A percentile compares a stretch with the other conserved stretches of the same genome.
These are phyloP conservation scores for Camelus bactrianus DNA, from an alignment of 2,113 vertebrate genomes.

Conservation along the genomic window DNA sequence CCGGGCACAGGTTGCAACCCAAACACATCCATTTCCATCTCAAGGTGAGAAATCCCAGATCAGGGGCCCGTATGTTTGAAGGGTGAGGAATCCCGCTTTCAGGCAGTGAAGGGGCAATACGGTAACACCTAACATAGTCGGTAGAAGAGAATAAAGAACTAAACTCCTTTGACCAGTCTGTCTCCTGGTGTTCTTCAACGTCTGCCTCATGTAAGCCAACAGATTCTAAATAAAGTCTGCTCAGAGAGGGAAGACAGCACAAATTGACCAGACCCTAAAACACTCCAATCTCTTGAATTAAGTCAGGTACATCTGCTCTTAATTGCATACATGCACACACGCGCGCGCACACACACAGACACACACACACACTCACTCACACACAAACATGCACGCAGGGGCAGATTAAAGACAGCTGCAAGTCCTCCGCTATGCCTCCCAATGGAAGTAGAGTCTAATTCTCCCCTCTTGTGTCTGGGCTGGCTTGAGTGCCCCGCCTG, in stretches of 20 bases:
- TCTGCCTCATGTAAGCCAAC: constrained; percentile 36
- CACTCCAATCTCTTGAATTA: constrained; percentile 52
- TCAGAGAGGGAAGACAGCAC: constrained; percentile 6
- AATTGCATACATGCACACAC: constrained; percentile 37
- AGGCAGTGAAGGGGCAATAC: background rate
- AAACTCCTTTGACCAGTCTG: background rate
- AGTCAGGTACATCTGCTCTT: constrained; percentile 68
- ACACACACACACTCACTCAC: background rate
- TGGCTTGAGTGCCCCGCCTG: background rate
- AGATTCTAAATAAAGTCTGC: constrained; percentile 49
- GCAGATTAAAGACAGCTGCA: constrained; percentile 64
- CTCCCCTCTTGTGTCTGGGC: background rate
- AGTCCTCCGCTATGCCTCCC: background rate
- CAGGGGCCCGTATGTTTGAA: background rate
- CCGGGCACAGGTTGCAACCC: background rate
- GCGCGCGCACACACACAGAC: background rate
- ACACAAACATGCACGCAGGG: background rate
- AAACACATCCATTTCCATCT: background rate
- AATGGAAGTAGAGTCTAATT: background rate
- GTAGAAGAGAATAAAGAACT: constrained; percentile 55
- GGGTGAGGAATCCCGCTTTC: background rate
- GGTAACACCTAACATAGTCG: background rate
- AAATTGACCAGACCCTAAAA: constrained; percentile 55
- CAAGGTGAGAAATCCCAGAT: background rate
- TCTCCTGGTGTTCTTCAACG: background rate